A percentile compares a stretch with the other conserved stretches of the same genome.
Conservation (phyloP, 2,797 vertebrate genomes). For the Perodicticus potto region DNA sequence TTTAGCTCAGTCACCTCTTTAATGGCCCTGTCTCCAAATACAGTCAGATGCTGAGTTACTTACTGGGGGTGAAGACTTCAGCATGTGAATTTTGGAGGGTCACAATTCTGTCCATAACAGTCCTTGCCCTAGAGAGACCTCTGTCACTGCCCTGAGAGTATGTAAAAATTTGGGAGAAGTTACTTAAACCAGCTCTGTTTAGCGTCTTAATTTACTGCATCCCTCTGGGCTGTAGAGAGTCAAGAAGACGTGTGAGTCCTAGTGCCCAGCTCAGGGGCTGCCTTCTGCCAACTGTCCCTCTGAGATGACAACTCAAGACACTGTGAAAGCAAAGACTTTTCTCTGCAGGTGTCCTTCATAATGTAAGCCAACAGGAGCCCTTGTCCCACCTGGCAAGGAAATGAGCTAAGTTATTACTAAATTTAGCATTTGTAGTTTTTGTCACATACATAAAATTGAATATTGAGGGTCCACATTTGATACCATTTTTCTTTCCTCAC, state of each 20-base stretch:
- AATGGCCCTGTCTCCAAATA: not conserved
- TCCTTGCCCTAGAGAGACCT: not conserved
- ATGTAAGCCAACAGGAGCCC: not conserved
- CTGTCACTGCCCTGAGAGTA: not conserved
- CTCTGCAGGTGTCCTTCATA: not conserved
- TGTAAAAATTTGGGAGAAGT: not conserved
- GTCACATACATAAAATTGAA: not conserved
- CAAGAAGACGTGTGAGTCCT: not conserved
- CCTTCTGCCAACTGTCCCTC: not conserved
- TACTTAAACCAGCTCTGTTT: not conserved
- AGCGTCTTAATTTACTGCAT: not conserved
- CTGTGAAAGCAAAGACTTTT: conserved; percentile 3
- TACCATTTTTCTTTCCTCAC: not conserved
- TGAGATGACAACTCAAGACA: not conserved
- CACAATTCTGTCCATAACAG: not conserved
- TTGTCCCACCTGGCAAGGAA: not conserved
- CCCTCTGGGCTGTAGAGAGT: not conserved
- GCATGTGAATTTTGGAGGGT: not conserved
- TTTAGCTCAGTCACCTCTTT: not conserved
- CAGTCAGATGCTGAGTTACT: not conserved
- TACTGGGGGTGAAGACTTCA: not conserved
- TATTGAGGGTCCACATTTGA: not conserved
- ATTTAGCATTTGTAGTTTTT: not conserved
- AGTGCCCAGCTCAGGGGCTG: not conserved
- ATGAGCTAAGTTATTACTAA: not conserved